Evolutionary conservation across 2,797 vertebrate genomes (phyloP), one percentile per base, ranked within the genome.

Genomic region (Lateolabrax maculatus): DNA sequence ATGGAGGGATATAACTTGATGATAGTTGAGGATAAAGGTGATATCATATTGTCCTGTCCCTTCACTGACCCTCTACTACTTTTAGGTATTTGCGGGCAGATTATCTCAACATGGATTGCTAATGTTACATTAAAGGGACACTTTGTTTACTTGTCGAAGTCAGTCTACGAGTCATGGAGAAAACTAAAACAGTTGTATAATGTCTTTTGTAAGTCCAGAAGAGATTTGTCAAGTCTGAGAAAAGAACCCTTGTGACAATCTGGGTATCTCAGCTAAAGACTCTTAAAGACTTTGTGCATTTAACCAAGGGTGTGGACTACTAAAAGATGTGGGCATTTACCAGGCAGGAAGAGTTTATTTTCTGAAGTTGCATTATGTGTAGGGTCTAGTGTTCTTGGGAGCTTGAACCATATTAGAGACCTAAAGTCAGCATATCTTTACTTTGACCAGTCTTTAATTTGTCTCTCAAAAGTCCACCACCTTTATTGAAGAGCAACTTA

Each of bases 1-100:
- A 87, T 86, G 29, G 61, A 80, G 27, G 71, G 68, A 18, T 66
- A 46, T 57, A 56, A 77, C 62, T 71, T 73, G 55, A 66, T 62
- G n/a, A 41, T 57, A 23, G 61, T 70, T 66, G 44, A 72, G 44
- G 31, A 75, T 74, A 67, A 86, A 82, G 65, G 41, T 29, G 57
- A 23, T 34, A 34, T 34, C 4, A 34, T 6, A 23, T 13, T 23
- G 19, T 58, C 34, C 21, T 37, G 19, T 21, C 19, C 36, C 10
- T 6, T 7, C 15, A n/a, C 27, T 46, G 21, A 31, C 18, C 39
- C 25, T 13, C 2, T 23, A 6, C 12, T 5, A 6, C n/a, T 51
- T 58, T 37, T 39, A 7, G 11, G 18, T 72, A 23, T 62, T 70
- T 36, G 9, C 18, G 21, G 31, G 3, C 23, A 21, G 11, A 29